Conservation (phyloP, 2,888 invertebrate genomes). For the Cephus pulcher region DNA sequence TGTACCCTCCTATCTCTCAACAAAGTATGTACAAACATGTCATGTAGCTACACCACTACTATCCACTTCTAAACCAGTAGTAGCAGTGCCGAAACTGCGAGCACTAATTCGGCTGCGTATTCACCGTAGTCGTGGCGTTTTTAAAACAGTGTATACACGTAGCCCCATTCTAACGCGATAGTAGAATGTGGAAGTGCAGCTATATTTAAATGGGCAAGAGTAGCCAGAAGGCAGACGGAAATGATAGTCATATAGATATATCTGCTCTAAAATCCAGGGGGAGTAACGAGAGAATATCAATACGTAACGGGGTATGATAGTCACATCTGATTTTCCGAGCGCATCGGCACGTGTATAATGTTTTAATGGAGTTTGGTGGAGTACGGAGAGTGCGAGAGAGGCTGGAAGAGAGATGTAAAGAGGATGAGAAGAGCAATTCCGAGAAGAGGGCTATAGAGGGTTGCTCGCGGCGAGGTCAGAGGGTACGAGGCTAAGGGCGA, state of each 20-base stretch:
- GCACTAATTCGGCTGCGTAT: neutral
- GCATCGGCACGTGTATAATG: conserved; percentile 67
- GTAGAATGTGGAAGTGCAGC: neutral
- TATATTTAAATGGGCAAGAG: neutral
- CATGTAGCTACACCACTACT: neutral
- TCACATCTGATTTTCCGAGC: conserved; percentile 65
- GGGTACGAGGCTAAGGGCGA: conserved; percentile 54
- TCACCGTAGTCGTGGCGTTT: neutral
- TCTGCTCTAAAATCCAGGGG: neutral
- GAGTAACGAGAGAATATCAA: conserved; percentile 40
- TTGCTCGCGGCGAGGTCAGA: conserved; percentile 15
- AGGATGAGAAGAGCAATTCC: neutral
- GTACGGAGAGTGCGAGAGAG: conserved; percentile 44
- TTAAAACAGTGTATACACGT: neutral
- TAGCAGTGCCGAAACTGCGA: neutral
- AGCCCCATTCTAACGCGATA: conserved; percentile 1
- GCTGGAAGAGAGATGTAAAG: conserved; percentile 3
- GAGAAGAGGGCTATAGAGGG: neutral
- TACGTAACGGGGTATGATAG: conserved; percentile 45
- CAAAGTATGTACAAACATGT: neutral
- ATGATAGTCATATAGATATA: neutral
- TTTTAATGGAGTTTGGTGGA: conserved; percentile 67
- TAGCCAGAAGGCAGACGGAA: neutral
- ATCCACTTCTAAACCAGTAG: neutral
- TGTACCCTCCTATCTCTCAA: neutral